phyloP scores from a whole-genome alignment of 2,797 vertebrate genomes.

The Acipenser ruthenus region DNA sequence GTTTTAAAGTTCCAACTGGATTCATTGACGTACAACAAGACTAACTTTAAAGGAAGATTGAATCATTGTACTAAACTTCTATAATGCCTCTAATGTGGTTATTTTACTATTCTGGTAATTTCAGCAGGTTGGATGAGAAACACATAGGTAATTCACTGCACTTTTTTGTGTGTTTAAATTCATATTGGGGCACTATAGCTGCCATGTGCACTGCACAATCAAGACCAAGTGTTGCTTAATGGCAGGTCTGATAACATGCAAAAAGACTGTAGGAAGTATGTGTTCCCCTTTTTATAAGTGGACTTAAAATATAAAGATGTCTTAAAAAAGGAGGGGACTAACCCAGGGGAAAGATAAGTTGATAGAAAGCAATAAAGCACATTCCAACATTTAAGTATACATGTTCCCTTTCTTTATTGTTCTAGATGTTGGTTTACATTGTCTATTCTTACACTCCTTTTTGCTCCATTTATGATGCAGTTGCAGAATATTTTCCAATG shows the following conservation, averaged over 20 bases:
- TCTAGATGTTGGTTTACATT: conserved; percentile 65
- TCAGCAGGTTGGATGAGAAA: too few relatives aligned
- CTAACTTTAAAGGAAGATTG: conserved; percentile 24
- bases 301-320: too few relatives aligned
- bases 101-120: too few relatives aligned
- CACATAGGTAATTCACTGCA: conserved; percentile 18
- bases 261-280: conserved; percentile 17
- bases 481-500: conserved; percentile 63
- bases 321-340: conserved; percentile 30
- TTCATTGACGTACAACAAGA: conserved; percentile 21
- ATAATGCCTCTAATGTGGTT: conserved; percentile 18
- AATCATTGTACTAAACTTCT: not conserved
- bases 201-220: too few relatives aligned
- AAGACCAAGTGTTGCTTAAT: too few relatives aligned
- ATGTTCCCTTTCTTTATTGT: conserved; percentile 48
- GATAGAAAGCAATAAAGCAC: conserved; percentile 85
- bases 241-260: too few relatives aligned
- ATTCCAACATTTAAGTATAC: conserved; percentile 56
- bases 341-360: conserved; percentile 25
- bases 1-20: conserved; percentile 22
- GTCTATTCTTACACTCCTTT: conserved; percentile 57
- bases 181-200: too few relatives aligned
- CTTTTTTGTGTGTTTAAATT: conserved; percentile 33
- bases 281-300: conserved; percentile 25
- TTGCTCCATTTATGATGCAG: conserved; percentile 42